phyloP scores from a whole-genome alignment of 2,888 invertebrate genomes.

The Parasteatoda lunata region DNA sequence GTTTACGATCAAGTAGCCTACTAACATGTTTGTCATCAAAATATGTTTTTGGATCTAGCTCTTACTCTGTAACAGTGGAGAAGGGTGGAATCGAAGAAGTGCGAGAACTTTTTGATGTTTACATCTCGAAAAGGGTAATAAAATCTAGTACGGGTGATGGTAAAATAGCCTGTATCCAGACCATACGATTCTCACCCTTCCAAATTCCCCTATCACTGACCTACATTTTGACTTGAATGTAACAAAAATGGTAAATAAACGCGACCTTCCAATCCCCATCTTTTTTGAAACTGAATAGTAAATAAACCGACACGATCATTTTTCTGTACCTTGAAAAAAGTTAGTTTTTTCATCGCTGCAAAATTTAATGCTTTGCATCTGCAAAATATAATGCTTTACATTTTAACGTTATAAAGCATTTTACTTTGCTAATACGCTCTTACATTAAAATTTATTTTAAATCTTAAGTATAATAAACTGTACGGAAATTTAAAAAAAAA shows the following conservation, averaged over 20 bases:
- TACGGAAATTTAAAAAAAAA: too few relatives aligned
- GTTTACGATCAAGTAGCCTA: conserved; percentile 39
- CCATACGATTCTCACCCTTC: background rate
- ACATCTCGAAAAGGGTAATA: conserved; percentile 45
- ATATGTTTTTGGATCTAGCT: conserved; percentile 29
- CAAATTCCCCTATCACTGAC: conserved; percentile 8
- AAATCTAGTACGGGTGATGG: background rate
- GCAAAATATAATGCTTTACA: too few relatives aligned
- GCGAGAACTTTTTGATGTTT: background rate
- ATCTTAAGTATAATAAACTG: too few relatives aligned
- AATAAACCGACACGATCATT: too few relatives aligned
- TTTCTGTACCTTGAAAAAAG: too few relatives aligned
- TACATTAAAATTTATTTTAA: too few relatives aligned
- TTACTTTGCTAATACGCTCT: too few relatives aligned
- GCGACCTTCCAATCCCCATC: conserved; percentile 31
- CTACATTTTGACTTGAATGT: background rate
- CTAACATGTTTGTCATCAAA: conserved; percentile 33
- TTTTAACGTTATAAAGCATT: too few relatives aligned
- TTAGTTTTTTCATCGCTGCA: too few relatives aligned
- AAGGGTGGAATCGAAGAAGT: background rate
- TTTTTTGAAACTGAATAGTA: background rate
- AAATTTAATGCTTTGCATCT: too few relatives aligned
- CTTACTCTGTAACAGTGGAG: conserved; percentile 1
- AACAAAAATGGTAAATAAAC: too few relatives aligned
- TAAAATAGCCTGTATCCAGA: background rate